Percentiles rank a stretch among this genome's conserved stretches.
phyloP scores from a whole-genome alignment of 2,113 vertebrate species.

The Cottus gobio region DNA sequence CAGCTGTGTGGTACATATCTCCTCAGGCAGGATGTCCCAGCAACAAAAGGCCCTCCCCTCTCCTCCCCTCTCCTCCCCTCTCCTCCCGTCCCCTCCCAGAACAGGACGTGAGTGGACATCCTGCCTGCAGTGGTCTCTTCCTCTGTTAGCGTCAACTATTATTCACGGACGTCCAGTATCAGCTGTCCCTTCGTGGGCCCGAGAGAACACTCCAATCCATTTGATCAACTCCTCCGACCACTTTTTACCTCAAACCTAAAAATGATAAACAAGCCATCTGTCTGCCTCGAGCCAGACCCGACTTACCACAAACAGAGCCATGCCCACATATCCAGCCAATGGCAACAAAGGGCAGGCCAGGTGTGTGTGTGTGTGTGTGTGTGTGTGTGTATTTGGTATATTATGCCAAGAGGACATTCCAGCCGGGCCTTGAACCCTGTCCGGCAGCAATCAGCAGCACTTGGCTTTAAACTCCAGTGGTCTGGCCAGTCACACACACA shows the following conservation, averaged over 20 bases:
- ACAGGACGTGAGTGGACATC: conserved; percentile 78
- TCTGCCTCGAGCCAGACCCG: conserved; percentile 2
- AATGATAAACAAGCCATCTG: conserved; percentile 17
- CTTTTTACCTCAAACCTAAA: conserved; percentile 23
- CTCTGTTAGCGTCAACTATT: conserved; percentile 70
- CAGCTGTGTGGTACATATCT: conserved; percentile 64
- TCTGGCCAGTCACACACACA: conserved; percentile 22
- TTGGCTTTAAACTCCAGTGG: conserved; percentile 39
- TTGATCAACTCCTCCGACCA: neutral
- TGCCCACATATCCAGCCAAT: conserved; percentile 31
- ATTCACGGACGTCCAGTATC: conserved; percentile 59
- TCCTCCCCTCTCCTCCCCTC: conserved; percentile 49
- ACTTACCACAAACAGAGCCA: conserved; percentile 40
- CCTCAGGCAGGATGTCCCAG: conserved; percentile 65
- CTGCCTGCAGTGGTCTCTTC: conserved; percentile 74
- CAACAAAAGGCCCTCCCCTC: conserved; percentile 68
- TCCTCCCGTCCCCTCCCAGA: conserved; percentile 52
- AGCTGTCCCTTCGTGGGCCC: conserved; percentile 45
- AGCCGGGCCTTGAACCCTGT: conserved; percentile 47
- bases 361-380: conserved; percentile 24
- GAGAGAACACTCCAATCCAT: conserved; percentile 2
- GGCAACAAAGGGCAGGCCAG: conserved; percentile 32
- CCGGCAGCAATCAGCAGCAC: conserved; percentile 46
- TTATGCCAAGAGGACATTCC: conserved; percentile 59
- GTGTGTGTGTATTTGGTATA: neutral